Conservation (phyloP, 92 coral and sea anemone species). For the Montipora capitata region DNA sequence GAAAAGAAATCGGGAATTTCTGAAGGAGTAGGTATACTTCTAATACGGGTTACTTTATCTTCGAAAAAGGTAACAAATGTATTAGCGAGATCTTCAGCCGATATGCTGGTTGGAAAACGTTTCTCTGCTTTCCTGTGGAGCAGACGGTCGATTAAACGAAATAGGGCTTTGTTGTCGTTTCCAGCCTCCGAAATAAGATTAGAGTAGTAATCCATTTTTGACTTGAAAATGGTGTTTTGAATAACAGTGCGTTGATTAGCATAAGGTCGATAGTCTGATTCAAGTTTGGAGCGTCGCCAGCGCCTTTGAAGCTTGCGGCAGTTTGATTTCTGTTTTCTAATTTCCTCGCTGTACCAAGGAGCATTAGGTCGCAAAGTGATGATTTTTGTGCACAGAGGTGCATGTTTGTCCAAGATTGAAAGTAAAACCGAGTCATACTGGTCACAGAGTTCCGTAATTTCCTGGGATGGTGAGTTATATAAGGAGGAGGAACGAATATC, state of each 20-base stretch:
- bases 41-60: constrained; percentile 32
- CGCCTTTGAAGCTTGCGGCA: constrained; percentile 33
- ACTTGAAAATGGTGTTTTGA: constrained; percentile 3
- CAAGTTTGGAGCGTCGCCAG: constrained; percentile 15
- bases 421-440: constrained; percentile 36
- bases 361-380: constrained; percentile 23
- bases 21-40: background rate
- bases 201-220: constrained; percentile 31
- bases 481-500: too few species aligned
- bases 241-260: constrained; percentile 1
- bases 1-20: constrained; percentile 5
- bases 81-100: too few species aligned
- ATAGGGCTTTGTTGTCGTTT: constrained; percentile 26
- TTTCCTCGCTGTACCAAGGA: constrained; percentile 46
- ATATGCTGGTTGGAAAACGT: too few species aligned
- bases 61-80: constrained; percentile 23
- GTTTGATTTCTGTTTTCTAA: constrained; percentile 20
- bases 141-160: background rate
- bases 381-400: constrained; percentile 40
- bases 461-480: too few species aligned
- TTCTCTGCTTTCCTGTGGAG: too few species aligned
- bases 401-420: constrained; percentile 49
- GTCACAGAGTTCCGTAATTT: too few species aligned
- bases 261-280: background rate
- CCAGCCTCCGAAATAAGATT: constrained; percentile 24